Conservation (phyloP, 2,113 vertebrate species). For the Ornithorhynchus anatinus region DNA sequence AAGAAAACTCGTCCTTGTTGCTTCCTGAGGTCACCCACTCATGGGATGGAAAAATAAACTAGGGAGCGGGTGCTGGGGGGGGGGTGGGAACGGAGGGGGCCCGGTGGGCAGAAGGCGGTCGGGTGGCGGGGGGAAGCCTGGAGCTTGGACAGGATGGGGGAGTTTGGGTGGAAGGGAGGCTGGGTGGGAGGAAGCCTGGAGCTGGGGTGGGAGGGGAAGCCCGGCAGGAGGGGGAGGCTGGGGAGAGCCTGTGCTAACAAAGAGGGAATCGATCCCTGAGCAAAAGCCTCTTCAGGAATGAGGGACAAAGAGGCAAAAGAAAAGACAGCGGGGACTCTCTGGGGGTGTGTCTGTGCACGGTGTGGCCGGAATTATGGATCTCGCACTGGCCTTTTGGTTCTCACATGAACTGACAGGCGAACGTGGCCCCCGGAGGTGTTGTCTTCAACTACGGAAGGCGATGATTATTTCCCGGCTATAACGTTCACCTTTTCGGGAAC, state of each 20-base stretch:
- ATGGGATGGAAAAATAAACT: background rate
- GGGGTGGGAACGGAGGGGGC: too few species aligned
- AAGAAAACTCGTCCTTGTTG: background rate
- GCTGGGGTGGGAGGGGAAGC: background rate
- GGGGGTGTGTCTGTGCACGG: background rate
- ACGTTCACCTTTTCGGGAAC: too few species aligned
- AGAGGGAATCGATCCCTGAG: too few species aligned
- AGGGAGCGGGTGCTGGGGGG: too few species aligned
- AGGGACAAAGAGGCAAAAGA: background rate
- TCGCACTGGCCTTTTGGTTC: background rate
- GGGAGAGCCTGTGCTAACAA: too few species aligned
- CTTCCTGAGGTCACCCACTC: background rate
- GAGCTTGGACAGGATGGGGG: background rate
- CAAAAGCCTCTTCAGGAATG: too few species aligned
- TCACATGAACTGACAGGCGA: background rate
- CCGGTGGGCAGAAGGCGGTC: too few species aligned
- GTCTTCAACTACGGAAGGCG: too few species aligned
- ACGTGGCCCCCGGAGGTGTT: background rate
- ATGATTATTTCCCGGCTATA: too few species aligned
- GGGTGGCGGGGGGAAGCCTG: background rate
- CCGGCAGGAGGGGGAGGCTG: rapidly evolving
- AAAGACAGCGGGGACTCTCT: background rate
- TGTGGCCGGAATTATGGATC: too few species aligned
- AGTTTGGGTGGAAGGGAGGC: background rate
- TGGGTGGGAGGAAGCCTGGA: rapidly evolving